These are phyloP conservation scores for Laticauda colubrina DNA, from an alignment of 2,113 vertebrate species.

Conservation along the genomic window DNA sequence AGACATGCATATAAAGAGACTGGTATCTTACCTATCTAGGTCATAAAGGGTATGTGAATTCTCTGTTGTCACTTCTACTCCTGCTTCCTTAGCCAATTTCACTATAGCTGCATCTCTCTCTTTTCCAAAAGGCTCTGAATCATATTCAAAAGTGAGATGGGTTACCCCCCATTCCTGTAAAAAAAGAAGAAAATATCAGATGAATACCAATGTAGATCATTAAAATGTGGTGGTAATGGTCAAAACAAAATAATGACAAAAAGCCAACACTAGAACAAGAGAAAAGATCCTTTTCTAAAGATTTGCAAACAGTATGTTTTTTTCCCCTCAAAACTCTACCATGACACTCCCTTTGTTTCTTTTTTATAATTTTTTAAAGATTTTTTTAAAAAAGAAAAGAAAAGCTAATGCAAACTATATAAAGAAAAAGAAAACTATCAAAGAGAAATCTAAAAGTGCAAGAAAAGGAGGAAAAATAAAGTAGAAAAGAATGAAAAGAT, in stretches of 20 bases:
- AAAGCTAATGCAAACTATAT: background rate
- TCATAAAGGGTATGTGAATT: conserved; percentile 95
- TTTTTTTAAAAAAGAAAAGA: background rate
- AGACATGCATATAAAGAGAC: background rate
- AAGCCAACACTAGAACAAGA: background rate
- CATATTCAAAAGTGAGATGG: conserved; percentile 90
- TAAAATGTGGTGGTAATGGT: background rate
- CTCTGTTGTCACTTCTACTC: conserved; percentile 87
- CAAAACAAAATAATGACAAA: background rate
- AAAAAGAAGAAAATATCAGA: conserved; percentile 18
- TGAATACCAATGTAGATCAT: conserved; percentile 18
- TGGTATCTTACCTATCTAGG: conserved; percentile 81
- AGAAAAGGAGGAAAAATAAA: background rate
- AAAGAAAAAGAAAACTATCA: background rate
- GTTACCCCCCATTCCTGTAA: conserved; percentile 93
- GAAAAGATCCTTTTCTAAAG: background rate
- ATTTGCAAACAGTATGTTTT: background rate
- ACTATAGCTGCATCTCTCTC: conserved; percentile 90
- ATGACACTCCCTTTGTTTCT: too few relatives aligned
- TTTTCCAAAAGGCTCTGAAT: conserved; percentile 94
- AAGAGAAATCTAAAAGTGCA: background rate
- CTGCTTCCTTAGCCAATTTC: conserved; percentile 93
- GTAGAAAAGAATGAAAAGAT: background rate
- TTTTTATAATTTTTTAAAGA: background rate
- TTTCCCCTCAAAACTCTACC: background rate